phyloP scores from a whole-genome alignment of 2,113 vertebrate genomes.

The Mobula hypostoma region DNA sequence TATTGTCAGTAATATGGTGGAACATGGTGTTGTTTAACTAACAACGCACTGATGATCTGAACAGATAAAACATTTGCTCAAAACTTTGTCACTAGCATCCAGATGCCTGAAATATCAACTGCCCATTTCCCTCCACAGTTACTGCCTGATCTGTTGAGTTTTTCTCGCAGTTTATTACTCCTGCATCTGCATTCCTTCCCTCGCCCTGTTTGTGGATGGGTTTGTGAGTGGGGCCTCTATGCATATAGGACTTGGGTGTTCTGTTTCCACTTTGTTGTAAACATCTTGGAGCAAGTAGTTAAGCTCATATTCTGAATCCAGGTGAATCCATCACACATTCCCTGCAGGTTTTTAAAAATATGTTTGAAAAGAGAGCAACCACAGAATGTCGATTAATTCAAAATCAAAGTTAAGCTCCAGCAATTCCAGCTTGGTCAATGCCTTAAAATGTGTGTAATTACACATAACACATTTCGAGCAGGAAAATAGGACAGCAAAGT shows the following conservation, averaged over 20 bases:
- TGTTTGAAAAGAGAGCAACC: neutral
- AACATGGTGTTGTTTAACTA: neutral
- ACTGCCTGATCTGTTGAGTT: too few relatives aligned
- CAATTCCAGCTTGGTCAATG: too few relatives aligned
- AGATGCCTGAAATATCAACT: too few relatives aligned
- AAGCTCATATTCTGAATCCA: neutral
- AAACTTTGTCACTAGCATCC: neutral
- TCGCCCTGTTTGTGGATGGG: too few relatives aligned
- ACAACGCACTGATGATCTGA: neutral
- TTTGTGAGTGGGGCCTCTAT: too few relatives aligned
- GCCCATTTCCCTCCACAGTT: too few relatives aligned
- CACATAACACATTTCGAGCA: too few relatives aligned
- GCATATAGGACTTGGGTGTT: too few relatives aligned
- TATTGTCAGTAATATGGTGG: neutral
- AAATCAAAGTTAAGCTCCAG: neutral
- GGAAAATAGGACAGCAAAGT: too few relatives aligned
- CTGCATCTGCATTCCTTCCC: too few relatives aligned
- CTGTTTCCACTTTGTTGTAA: neutral
- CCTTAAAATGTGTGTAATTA: too few relatives aligned
- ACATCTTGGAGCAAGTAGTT: neutral
- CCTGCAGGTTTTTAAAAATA: neutral
- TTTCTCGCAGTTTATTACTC: too few relatives aligned
- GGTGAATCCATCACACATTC: neutral
- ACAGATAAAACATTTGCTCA: neutral
- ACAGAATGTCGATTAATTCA: neutral